Percentiles rank a stretch among this genome's conserved stretches.
These are phyloP conservation scores for Harpegnathos saltator DNA, from an alignment of 1,140 invertebrate genomes.

Conservation along the genomic window DNA sequence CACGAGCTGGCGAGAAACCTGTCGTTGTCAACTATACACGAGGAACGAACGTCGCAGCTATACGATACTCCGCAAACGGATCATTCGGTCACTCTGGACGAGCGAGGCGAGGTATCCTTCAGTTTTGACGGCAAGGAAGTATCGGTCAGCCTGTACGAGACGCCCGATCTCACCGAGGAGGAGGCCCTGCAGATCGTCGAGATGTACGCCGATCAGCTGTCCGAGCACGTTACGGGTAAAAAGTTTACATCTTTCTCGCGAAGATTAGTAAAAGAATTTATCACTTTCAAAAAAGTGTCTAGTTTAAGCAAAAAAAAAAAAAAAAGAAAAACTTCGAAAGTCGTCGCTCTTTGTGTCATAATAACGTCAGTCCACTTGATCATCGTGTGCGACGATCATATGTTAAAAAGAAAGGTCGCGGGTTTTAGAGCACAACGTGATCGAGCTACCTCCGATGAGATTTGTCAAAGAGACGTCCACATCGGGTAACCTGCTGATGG, in stretches of 20 bases:
- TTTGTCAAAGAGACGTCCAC: slow-evolving; percentile 95
- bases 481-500: slow-evolving; percentile 94
- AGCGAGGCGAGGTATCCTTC: slow-evolving; percentile 94
- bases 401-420: neutral
- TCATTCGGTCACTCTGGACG: slow-evolving; percentile 90
- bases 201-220: slow-evolving; percentile 97
- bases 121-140: slow-evolving; percentile 97
- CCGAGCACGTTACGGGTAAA: slow-evolving; percentile 93
- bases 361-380: too few species aligned
- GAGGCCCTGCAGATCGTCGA: slow-evolving; percentile 96
- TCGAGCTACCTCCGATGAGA: slow-evolving; percentile 94
- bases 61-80: slow-evolving; percentile 93
- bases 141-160: slow-evolving; percentile 95
- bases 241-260: slow-evolving; percentile 35
- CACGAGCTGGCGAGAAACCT: slow-evolving; percentile 90
- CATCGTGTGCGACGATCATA: neutral
- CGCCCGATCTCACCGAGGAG: slow-evolving; percentile 95
- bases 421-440: slow-evolving; percentile 91
- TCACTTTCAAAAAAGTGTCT: too few species aligned
- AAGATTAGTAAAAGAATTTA: too few species aligned
- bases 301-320: too few species aligned
- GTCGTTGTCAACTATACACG: slow-evolving; percentile 95
- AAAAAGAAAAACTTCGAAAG: too few species aligned
- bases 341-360: too few species aligned
- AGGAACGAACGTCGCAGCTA: slow-evolving; percentile 95